phyloP scores from a whole-genome alignment of 2,797 vertebrate genomes.

The Brachyrhaphis roseni region DNA sequence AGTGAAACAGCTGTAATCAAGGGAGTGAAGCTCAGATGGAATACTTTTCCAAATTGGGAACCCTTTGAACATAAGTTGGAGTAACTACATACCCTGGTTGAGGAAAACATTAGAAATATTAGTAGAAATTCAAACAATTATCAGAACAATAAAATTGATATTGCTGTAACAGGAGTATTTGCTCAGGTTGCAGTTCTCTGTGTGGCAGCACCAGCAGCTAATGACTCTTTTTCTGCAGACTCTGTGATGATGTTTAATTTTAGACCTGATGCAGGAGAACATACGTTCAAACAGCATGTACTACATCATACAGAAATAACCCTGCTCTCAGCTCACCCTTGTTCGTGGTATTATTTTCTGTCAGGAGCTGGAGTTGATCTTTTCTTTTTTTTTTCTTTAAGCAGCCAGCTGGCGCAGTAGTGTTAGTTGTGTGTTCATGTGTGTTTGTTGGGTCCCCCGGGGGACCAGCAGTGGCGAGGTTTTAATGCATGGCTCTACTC shows the following conservation, averaged over 20 bases:
- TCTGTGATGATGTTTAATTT: conserved; percentile 41
- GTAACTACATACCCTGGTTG: neutral
- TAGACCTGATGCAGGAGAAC: conserved; percentile 61
- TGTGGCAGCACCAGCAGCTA: conserved; percentile 39
- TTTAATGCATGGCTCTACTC: conserved; percentile 76
- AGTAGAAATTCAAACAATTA: conserved; percentile 18
- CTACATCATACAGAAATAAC: conserved; percentile 61
- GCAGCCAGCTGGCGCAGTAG: conserved; percentile 67
- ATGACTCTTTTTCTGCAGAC: conserved; percentile 34
- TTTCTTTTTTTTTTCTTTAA: conserved; percentile 20
- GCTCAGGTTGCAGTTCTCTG: conserved; percentile 16
- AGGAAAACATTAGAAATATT: conserved; percentile 2
- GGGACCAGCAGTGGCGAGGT: conserved; percentile 38
- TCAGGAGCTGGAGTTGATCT: conserved; percentile 54
- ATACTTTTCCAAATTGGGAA: neutral
- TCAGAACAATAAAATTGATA: neutral
- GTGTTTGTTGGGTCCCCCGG: conserved; percentile 32
- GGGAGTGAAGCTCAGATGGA: neutral
- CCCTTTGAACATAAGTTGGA: neutral
- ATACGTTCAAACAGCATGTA: conserved; percentile 39
- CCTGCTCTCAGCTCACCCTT: conserved; percentile 64
- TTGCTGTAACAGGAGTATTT: conserved; percentile 11
- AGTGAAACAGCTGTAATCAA: neutral
- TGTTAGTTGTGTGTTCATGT: conserved; percentile 20
- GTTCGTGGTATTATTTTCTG: conserved; percentile 69